Evolutionary conservation across 2,797 vertebrate genomes (phyloP).

Genomic region (Sebastes minor): DNA sequence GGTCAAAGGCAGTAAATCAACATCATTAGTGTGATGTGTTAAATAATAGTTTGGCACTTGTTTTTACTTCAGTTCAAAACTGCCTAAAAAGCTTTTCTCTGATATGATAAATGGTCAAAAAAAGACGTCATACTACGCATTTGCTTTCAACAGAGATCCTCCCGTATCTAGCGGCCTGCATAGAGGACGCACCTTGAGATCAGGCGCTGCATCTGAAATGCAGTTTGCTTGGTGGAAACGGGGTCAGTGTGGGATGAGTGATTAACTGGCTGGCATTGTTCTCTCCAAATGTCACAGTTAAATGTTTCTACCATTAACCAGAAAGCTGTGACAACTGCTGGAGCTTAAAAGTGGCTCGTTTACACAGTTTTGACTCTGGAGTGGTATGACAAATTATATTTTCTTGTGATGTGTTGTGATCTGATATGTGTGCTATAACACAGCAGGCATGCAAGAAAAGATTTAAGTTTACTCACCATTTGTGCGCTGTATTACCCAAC

Average conservation of each 20-base stretch:
- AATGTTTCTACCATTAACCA: background rate
- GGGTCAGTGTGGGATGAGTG: slow-evolving; percentile 1
- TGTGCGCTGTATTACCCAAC: background rate
- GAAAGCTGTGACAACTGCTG: background rate
- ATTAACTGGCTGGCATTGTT: slow-evolving; percentile 2
- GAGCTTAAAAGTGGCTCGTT: background rate
- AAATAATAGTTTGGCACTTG: background rate
- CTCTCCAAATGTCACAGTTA: background rate
- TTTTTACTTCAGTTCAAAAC: background rate
- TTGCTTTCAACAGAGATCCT: background rate
- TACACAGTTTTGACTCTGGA: background rate
- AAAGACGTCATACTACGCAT: background rate
- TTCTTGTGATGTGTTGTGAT: background rate
- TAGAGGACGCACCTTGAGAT: slow-evolving; percentile 8
- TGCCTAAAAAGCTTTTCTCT: background rate
- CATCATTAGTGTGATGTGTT: background rate
- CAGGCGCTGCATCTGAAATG: slow-evolving; percentile 5
- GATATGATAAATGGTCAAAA: background rate
- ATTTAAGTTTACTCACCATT: background rate
- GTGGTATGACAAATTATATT: background rate
- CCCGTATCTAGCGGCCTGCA: background rate
- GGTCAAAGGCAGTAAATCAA: background rate
- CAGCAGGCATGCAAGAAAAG: background rate
- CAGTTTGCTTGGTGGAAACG: background rate
- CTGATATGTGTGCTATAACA: background rate